A percentile compares a stretch with the other conserved stretches of the same genome.
These are phyloP conservation scores for Panagrolaimus sp. DNA, from an alignment of 1,140 invertebrate genomes.

Conservation along the genomic window DNA sequence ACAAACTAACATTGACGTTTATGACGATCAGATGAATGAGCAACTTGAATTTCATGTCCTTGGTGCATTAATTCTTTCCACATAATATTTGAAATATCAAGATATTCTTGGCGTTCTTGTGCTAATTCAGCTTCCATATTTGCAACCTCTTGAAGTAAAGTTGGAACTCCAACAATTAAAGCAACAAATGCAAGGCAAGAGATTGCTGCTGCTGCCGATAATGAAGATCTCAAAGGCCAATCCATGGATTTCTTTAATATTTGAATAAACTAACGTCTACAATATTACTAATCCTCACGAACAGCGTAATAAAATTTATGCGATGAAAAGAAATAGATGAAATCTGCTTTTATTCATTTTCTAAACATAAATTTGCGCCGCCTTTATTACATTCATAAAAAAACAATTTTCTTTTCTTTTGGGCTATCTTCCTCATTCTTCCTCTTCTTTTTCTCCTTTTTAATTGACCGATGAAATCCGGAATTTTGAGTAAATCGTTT, in stretches of 20 bases:
- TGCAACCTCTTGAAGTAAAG: slow-evolving; percentile 30
- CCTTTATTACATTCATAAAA: no score
- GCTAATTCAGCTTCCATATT: slow-evolving; percentile 31
- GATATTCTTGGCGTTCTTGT: slow-evolving; percentile 23
- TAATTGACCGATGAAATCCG: no score
- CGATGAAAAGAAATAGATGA: no score
- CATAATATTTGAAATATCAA: slow-evolving; percentile 38
- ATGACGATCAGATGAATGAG: slow-evolving; percentile 9
- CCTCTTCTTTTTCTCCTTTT: no score
- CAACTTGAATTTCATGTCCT: slow-evolving; percentile 15
- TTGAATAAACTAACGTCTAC: no score
- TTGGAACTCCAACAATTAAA: slow-evolving; percentile 29
- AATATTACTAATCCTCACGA: no score
- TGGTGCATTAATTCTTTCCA: slow-evolving; percentile 37
- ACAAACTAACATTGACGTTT: slow-evolving; percentile 30
- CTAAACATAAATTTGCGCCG: no score
- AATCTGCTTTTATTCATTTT: no score
- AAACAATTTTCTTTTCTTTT: no score
- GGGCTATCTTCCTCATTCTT: no score
- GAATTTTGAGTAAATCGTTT: no score
- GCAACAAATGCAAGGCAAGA: slow-evolving; percentile 24
- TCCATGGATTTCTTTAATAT: not conserved
- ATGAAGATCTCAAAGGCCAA: slow-evolving; percentile 15
- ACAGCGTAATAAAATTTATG: no score
- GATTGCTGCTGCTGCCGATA: slow-evolving; percentile 17